Conservation (phyloP, 2,113 vertebrate genomes). For the Notiomystis cincta region DNA sequence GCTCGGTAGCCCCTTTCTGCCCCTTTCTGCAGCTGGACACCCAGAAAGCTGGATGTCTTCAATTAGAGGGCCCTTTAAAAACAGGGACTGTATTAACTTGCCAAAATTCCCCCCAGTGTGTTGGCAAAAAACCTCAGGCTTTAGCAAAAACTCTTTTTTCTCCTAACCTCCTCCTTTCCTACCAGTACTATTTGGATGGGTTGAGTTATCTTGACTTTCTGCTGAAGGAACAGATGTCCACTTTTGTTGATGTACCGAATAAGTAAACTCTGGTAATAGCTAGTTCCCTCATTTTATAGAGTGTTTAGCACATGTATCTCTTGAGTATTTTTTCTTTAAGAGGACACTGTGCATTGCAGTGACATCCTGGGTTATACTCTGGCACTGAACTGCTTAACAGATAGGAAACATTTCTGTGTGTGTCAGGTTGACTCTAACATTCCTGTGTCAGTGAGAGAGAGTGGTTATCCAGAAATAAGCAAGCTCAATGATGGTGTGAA, state of each 20-base stretch:
- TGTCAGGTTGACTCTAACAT: background rate
- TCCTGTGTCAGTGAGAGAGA: background rate
- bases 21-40: background rate
- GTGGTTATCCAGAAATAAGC: background rate
- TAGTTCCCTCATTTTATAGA: background rate
- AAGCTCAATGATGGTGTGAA: background rate
- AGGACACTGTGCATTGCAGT: background rate
- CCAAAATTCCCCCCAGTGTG: background rate
- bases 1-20: accelerated
- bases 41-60: background rate
- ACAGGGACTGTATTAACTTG: background rate
- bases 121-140: background rate
- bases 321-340: background rate
- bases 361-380: background rate
- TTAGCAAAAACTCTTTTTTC: background rate
- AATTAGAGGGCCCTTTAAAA: background rate
- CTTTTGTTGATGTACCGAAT: background rate
- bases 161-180: background rate
- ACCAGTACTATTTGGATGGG: background rate
- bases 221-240: background rate
- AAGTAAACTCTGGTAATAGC: background rate
- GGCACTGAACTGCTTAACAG: background rate
- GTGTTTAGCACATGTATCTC: background rate
- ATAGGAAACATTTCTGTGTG: background rate
- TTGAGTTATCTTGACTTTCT: background rate